phyloP scores from a whole-genome alignment of 37 sponge, comb jelly and placozoan genomes.

The Tethya wilhelma region DNA sequence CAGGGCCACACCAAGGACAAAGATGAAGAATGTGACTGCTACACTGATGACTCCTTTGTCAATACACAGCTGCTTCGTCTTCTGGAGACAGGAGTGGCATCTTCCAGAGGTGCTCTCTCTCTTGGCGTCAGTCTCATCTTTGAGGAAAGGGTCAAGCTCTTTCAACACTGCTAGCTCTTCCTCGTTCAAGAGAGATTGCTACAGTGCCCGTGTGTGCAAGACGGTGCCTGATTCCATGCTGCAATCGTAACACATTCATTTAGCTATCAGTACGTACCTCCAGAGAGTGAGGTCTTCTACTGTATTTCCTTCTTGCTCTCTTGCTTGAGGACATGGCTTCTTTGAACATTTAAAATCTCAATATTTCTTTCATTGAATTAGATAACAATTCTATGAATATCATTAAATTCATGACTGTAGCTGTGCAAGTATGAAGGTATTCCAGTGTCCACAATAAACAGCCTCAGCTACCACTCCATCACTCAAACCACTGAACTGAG shows the following conservation, averaged over 20 bases:
- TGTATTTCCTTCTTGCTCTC: no score
- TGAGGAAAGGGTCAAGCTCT: constrained; percentile 21
- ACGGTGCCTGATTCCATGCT: neutral
- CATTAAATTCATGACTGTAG: neutral
- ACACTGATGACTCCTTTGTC: constrained; percentile 50
- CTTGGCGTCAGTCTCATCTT: neutral
- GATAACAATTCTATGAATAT: neutral
- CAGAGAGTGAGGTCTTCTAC: no score
- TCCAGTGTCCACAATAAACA: constrained; percentile 44
- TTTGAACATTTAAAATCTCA: no score
- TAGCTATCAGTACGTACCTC: no score
- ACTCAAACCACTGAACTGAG: no score
- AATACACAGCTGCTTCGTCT: neutral
- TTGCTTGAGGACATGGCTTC: no score
- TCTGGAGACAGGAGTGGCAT: neutral
- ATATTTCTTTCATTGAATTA: neutral
- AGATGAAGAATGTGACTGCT: constrained; percentile 8
- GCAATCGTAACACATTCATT: no score
- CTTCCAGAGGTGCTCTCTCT: neutral
- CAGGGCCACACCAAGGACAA: constrained; percentile 34
- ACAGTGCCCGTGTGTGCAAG: neutral
- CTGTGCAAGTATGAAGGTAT: constrained; percentile 8
- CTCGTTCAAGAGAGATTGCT: constrained; percentile 54
- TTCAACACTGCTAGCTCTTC: constrained; percentile 62
- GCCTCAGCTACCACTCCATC: neutral